Evolutionary conservation across 2,113 vertebrate species (phyloP), one percentile per base, ranked within the genome.

Genomic region (Alligator mississippiensis): DNA sequence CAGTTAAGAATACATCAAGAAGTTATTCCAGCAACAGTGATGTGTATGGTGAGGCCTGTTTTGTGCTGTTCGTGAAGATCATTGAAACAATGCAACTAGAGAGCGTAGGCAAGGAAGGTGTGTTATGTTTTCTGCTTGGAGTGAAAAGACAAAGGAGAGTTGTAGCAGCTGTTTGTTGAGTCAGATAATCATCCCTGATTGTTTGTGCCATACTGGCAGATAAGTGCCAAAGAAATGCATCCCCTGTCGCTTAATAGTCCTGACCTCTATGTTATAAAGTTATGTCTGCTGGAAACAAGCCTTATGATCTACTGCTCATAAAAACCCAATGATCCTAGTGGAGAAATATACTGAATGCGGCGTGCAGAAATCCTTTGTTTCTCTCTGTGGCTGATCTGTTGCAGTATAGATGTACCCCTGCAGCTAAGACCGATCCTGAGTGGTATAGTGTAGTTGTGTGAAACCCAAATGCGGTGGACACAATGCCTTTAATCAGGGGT

Each of bases 91-190:
- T 80, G 58, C 84, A 88, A 30, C 0, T 27, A 91, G 2, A 91
- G 78, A 60, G 63, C 78, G 74, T 61, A 58, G 64, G 74, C n/a
- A 84, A 78, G 88, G 64, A 84, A 78, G 88, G 64, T 93, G 86
- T 75, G 77, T 85, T 95, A 19, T 87, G 85, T 87, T 91, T 92
- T 96, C 93, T 96, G 92, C 90, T 95, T 91, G 27, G 91, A 70
- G 74, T 88, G 58, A 82, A 96, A 96, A 94, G 85, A 62, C 82
- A 91, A 93, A 77, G 77, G 86, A 95, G 80, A 93, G 89, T 95
- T 91, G 94, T 84, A 94, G 88, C 95, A 96, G 83, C 92, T 96
- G 93, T 95, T 92, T 96, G 93, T 95, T 95, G 95, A 97, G 92
- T 95, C 96, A 92, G 96, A 92, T 93, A 95, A 86, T 95, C 93